Evolutionary conservation across 2,888 invertebrate genomes (phyloP).

Genomic region (Acleris sparsana): DNA sequence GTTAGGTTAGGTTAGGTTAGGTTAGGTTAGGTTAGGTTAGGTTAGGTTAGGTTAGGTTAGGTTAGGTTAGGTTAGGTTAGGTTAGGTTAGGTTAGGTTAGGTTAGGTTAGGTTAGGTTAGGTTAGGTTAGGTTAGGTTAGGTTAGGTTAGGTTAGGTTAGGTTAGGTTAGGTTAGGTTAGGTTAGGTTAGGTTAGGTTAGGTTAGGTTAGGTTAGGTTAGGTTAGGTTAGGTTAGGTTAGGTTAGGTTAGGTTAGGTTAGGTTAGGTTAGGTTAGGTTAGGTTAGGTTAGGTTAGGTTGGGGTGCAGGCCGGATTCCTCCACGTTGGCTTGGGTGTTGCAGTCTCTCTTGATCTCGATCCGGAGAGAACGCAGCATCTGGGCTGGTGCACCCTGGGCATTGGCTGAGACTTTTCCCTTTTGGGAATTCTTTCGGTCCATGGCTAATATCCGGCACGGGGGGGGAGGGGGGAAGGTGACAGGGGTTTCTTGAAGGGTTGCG

Average conservation of each 20-base stretch:
- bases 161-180: constrained; percentile 20
- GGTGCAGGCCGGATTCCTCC: too few species aligned
- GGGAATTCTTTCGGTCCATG: too few species aligned
- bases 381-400: too few species aligned
- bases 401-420: too few species aligned
- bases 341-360: too few species aligned
- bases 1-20: constrained; percentile 22
- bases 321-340: too few species aligned
- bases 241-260: constrained; percentile 20
- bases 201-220: constrained; percentile 20
- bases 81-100: constrained; percentile 22
- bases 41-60: constrained; percentile 22
- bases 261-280: constrained; percentile 20
- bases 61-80: constrained; percentile 22
- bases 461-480: too few species aligned
- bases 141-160: constrained; percentile 13
- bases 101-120: constrained; percentile 22
- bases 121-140: constrained; percentile 22
- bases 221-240: constrained; percentile 20
- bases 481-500: too few species aligned
- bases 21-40: constrained; percentile 22
- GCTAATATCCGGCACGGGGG: too few species aligned
- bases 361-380: too few species aligned
- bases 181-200: constrained; percentile 20
- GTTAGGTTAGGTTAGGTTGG: constrained; percentile 20